Percentiles rank a stretch among this genome's conserved stretches.
These are phyloP conservation scores for Zeus faber DNA, from an alignment of 2,113 vertebrate genomes.

Conservation along the genomic window DNA sequence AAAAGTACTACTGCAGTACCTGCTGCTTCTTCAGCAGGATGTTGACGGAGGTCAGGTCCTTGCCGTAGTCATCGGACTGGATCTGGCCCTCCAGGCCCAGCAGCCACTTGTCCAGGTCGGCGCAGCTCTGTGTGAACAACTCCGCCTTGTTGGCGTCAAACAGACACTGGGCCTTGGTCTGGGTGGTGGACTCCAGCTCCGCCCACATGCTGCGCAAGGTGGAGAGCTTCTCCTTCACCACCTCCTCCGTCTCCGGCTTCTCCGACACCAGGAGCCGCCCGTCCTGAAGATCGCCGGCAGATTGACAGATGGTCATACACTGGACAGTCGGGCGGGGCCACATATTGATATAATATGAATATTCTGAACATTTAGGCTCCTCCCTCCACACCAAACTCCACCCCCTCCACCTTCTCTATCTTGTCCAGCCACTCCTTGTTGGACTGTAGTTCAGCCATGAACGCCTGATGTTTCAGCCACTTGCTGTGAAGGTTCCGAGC, in stretches of 20 bases:
- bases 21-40: constrained; percentile 97
- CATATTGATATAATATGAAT: too few relatives aligned
- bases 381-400: neutral
- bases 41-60: constrained; percentile 96
- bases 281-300: constrained; percentile 74
- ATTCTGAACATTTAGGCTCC: too few relatives aligned
- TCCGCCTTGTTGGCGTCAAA: constrained; percentile 97
- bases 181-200: constrained; percentile 90
- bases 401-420: constrained; percentile 86
- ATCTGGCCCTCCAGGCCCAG: constrained; percentile 91
- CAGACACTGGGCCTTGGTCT: constrained; percentile 94
- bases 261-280: constrained; percentile 89
- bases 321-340: neutral
- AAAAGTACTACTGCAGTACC: constrained; percentile 57
- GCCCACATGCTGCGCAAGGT: constrained; percentile 87
- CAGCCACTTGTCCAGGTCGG: constrained; percentile 94
- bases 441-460: constrained; percentile 95
- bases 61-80: constrained; percentile 93
- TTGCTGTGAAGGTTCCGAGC: constrained; percentile 96
- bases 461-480: constrained; percentile 95
- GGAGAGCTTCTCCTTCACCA: constrained; percentile 89
- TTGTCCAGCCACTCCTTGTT: constrained; percentile 99
- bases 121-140: constrained; percentile 95
- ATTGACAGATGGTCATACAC: neutral
- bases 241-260: constrained; percentile 88